These are phyloP conservation scores for Pseudoatta argentina DNA, from an alignment of 1,140 invertebrate genomes.

Conservation along the genomic window DNA sequence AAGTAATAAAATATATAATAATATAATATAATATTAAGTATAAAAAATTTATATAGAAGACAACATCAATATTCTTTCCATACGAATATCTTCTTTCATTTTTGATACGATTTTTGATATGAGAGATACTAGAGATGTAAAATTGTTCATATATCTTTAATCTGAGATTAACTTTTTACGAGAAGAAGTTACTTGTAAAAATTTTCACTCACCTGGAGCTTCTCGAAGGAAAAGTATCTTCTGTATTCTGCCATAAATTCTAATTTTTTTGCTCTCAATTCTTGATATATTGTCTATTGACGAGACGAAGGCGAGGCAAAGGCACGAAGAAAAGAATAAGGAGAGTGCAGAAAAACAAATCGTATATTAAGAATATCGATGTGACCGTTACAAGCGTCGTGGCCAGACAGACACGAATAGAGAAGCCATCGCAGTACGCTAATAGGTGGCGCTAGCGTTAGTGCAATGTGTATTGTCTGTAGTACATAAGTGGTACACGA, in stretches of 20 bases:
- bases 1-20: background rate
- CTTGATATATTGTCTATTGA: background rate
- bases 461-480: too few relatives aligned
- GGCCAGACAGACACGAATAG: too few relatives aligned
- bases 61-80: background rate
- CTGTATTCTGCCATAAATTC: background rate
- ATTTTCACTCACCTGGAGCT: background rate
- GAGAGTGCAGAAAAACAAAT: too few relatives aligned
- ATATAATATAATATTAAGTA: background rate
- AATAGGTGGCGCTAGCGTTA: too few relatives aligned
- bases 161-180: constrained; percentile 16
- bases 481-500: too few relatives aligned
- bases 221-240: background rate
- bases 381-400: too few relatives aligned
- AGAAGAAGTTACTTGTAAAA: constrained; percentile 11
- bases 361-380: too few relatives aligned
- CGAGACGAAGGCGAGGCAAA: too few relatives aligned
- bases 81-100: background rate
- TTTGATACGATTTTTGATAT: background rate
- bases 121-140: background rate
- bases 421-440: too few relatives aligned
- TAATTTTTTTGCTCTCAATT: background rate
- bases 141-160: background rate
- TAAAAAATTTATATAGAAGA: background rate
- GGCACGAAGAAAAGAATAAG: too few relatives aligned